Percentiles rank a stretch among this genome's conserved stretches.
phyloP scores from a whole-genome alignment of 1,140 invertebrate genomes.

The Zaprionus inermis region DNA sequence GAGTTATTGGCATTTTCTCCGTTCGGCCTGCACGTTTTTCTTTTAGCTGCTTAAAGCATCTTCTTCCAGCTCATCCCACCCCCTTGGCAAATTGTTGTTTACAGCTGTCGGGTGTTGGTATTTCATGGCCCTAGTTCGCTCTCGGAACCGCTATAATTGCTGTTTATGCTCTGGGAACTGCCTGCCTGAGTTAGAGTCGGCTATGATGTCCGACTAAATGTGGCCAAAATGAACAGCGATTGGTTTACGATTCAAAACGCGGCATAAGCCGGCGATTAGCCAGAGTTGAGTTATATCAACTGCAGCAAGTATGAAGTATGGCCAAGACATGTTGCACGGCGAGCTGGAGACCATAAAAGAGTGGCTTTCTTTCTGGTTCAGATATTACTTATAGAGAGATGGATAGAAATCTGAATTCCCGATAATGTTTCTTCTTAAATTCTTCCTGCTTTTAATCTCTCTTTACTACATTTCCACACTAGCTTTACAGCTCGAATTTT shows the following conservation, averaged over 20 bases:
- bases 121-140: slow-evolving; percentile 72
- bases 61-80: no score
- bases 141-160: slow-evolving; percentile 70
- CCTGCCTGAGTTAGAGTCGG: slow-evolving; percentile 37
- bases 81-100: slow-evolving; percentile 74
- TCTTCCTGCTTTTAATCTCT: no score
- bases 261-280: slow-evolving; percentile 12
- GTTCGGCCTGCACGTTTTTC: slow-evolving; percentile 34
- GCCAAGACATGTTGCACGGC: not conserved
- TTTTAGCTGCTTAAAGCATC: no score
- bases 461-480: no score
- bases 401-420: not conserved
- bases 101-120: slow-evolving; percentile 79
- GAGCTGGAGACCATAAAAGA: not conserved
- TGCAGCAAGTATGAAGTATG: not conserved
- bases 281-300: slow-evolving; percentile 10
- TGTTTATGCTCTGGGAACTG: slow-evolving; percentile 72
- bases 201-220: slow-evolving; percentile 33
- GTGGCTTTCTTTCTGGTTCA: not conserved
- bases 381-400: no score
- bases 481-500: not conserved
- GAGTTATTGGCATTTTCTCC: slow-evolving; percentile 72
- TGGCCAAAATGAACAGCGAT: slow-evolving; percentile 43
- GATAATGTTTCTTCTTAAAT: no score
- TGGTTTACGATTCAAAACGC: slow-evolving; percentile 25